Conservation (phyloP, 2,797 vertebrate genomes). For the Hirundo rustica region DNA sequence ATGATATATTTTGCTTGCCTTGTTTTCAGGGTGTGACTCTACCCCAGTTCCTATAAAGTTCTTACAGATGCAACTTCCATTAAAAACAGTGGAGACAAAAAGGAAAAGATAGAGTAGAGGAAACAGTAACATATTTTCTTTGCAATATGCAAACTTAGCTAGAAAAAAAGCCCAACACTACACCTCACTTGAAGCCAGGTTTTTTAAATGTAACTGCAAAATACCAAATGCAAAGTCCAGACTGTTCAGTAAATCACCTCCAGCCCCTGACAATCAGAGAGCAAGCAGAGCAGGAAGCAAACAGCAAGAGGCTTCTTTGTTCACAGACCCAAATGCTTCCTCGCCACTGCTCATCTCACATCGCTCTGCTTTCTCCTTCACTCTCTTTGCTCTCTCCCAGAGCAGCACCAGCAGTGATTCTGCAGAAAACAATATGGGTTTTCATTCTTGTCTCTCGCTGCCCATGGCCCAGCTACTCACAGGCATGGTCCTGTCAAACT, state of each 20-base stretch:
- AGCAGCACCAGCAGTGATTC: neutral
- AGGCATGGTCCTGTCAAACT: neutral
- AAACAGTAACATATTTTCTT: neutral
- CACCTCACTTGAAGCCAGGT: neutral
- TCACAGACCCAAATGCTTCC: neutral
- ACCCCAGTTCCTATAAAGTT: neutral
- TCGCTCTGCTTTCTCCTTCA: neutral
- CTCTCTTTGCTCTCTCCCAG: neutral
- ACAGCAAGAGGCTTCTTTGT: constrained; percentile 43
- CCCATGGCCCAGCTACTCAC: neutral
- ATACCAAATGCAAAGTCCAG: neutral
- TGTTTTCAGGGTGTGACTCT: neutral
- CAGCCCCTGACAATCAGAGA: neutral
- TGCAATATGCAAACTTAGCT: neutral
- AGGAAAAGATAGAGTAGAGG: neutral
- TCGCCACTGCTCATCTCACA: neutral
- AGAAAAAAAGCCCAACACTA: neutral
- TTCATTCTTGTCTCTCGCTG: neutral
- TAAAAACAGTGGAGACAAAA: neutral
- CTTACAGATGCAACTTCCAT: neutral
- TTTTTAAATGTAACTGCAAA: neutral
- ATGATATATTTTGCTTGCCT: neutral
- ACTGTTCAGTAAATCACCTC: neutral
- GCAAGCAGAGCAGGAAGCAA: constrained; percentile 28
- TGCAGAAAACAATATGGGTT: neutral